Evolutionary conservation across 2,888 invertebrate species (phyloP).

Genomic region (Saturnia pavonia): DNA sequence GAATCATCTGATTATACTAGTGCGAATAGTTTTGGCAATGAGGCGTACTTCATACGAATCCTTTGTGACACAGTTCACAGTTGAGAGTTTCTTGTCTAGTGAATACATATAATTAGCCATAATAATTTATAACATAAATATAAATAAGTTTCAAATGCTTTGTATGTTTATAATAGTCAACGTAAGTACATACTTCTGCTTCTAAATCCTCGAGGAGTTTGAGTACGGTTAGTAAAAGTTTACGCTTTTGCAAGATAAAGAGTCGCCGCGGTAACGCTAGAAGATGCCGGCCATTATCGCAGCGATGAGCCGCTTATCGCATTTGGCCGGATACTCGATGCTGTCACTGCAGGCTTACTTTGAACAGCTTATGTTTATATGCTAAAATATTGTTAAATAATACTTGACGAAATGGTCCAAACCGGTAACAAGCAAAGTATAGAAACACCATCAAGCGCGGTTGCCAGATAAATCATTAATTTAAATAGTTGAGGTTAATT

Average conservation of each 20-base stretch:
- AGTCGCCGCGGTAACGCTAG: constrained; percentile 29
- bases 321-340: constrained; percentile 22
- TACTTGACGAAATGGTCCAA: too few relatives aligned
- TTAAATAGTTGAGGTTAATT: too few relatives aligned
- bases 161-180: not conserved
- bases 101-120: too few relatives aligned
- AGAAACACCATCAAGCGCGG: too few relatives aligned
- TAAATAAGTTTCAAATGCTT: not conserved
- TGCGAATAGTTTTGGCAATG: too few relatives aligned
- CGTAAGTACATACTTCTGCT: not conserved
- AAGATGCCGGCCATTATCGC: constrained; percentile 36
- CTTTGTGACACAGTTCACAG: too few relatives aligned
- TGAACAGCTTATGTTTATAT: not conserved
- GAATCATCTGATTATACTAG: too few relatives aligned
- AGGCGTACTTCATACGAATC: too few relatives aligned
- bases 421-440: too few relatives aligned
- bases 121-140: not conserved
- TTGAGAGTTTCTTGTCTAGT: too few relatives aligned
- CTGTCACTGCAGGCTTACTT: constrained; percentile 1
- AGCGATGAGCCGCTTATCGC: constrained; percentile 46
- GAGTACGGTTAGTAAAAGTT: constrained; percentile 33
- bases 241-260: constrained; percentile 41
- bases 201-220: constrained; percentile 24
- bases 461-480: too few relatives aligned
- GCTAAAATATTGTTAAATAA: not conserved